Conservation (phyloP, 2,888 invertebrate genomes). For the Agriotes lineatus region DNA sequence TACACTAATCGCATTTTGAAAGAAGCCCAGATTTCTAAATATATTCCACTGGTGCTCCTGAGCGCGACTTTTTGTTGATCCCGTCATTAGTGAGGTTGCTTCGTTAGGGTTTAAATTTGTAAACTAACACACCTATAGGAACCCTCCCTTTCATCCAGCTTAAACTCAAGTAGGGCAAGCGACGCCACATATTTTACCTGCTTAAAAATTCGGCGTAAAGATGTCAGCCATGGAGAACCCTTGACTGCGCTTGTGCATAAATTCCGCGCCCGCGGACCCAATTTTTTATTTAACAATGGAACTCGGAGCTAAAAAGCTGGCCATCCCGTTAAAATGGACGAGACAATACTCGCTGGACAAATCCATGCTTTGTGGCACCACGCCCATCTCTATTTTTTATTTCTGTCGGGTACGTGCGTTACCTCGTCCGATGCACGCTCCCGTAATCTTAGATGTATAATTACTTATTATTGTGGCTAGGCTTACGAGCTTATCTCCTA, state of each 20-base stretch:
- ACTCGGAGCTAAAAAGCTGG: not conserved
- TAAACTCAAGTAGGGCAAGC: constrained; percentile 1
- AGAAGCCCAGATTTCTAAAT: constrained; percentile 15
- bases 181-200: not conserved
- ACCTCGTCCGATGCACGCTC: not conserved
- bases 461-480: constrained; percentile 7
- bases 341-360: constrained; percentile 14
- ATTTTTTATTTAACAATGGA: not conserved
- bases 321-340: not conserved
- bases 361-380: constrained; percentile 25
- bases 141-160: constrained; percentile 7
- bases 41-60: constrained; percentile 15
- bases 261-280: no score
- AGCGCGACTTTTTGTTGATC: constrained; percentile 28
- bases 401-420: constrained; percentile 21
- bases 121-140: constrained; percentile 31
- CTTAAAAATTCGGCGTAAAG: not conserved
- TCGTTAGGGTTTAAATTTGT: constrained; percentile 35
- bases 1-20: not conserved
- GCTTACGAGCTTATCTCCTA: not conserved
- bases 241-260: no score
- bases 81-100: constrained; percentile 32
- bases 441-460: constrained; percentile 11
- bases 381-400: constrained; percentile 29
- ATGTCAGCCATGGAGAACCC: not conserved